Base-by-base conservation (phyloP, 2,113 vertebrate genomes). In the Peromyscus polionotus region DNA sequence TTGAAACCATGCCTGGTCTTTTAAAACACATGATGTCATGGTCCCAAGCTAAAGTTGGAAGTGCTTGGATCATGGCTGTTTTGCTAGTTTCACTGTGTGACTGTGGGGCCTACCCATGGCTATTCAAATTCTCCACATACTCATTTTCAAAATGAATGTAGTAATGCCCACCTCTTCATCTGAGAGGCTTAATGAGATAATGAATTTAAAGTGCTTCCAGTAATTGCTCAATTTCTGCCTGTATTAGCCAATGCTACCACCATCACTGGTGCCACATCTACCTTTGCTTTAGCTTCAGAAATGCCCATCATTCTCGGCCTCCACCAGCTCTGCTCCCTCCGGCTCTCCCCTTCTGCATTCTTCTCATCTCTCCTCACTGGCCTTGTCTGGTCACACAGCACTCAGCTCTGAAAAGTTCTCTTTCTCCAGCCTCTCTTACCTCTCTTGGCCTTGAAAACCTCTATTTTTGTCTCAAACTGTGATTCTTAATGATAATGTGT, bases 121-220 rank as follows among this genome's bases (percentile, higher is more conserved):
- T 36, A 63, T 61, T 77, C 67, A 61, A 61, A 94, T 72, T 59
- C 84, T 84, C 70, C 3, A n/a, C 65, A 70, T 63, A 19, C 42
- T 84, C 84, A 77, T 88, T 84, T 96, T 61, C 61, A 63, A 95
- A 92, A 54, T n/a, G 63, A 33, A 31, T 33, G 54, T 91, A 81
- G 51, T 65, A 87, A 77, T 70, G 57, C 28, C 42, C 42, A 36
- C 7, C 26, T 73, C 79, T 90, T 92, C 31, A 10, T 51, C 67
- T 79, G 48, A 73, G 89, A 92, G n/a, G 80, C 68, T 94, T 90
- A 89, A 75, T 42, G 36, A 87, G 90, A 81, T 51, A 76, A 86
- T 89, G 61, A 61, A 26, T 45, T 86, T 59, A 51, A 81, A 87
- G 42, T 16, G 36, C 68, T 42, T 4, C 0, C 2, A 26, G 51